These are phyloP conservation scores for Dasysyrphus albostriatus DNA, from an alignment of 2,888 invertebrate species.

Conservation along the genomic window DNA sequence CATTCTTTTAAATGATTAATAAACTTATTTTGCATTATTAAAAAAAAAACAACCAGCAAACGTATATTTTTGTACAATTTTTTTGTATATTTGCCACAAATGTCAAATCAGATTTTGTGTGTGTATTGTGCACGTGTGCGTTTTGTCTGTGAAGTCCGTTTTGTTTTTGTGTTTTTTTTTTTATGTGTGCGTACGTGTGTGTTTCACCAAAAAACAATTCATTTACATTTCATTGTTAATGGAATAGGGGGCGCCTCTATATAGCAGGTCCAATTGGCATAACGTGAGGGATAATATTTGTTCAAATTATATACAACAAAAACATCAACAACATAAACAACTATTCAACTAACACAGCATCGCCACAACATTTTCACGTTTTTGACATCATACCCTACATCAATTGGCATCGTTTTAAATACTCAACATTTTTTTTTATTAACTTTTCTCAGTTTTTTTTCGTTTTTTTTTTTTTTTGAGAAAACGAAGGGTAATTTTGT, in stretches of 20 bases:
- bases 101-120: slow-evolving; percentile 68
- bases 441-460: slow-evolving; percentile 2
- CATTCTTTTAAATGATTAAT: slow-evolving; percentile 75
- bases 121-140: slow-evolving; percentile 57
- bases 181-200: slow-evolving; percentile 47
- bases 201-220: slow-evolving; percentile 61
- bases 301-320: slow-evolving; percentile 38
- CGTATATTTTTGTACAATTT: slow-evolving; percentile 70
- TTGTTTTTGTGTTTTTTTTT: slow-evolving; percentile 17
- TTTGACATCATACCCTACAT: slow-evolving; percentile 63
- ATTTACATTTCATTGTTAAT: slow-evolving; percentile 75
- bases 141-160: slow-evolving; percentile 50
- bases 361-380: slow-evolving; percentile 47
- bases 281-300: slow-evolving; percentile 70
- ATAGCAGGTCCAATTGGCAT: slow-evolving; percentile 69
- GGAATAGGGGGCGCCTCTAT: slow-evolving; percentile 60
- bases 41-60: slow-evolving; percentile 67
- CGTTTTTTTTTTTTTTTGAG: slow-evolving; percentile 41
- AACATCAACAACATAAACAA: slow-evolving; percentile 27
- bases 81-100: slow-evolving; percentile 72
- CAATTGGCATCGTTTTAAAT: slow-evolving; percentile 54
- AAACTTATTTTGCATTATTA: slow-evolving; percentile 76
- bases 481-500: slow-evolving; percentile 34
- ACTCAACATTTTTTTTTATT: slow-evolving; percentile 11
- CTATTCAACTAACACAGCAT: slow-evolving; percentile 40